phyloP scores from a whole-genome alignment of 2,797 vertebrate genomes.

The Molossus alvarezi region DNA sequence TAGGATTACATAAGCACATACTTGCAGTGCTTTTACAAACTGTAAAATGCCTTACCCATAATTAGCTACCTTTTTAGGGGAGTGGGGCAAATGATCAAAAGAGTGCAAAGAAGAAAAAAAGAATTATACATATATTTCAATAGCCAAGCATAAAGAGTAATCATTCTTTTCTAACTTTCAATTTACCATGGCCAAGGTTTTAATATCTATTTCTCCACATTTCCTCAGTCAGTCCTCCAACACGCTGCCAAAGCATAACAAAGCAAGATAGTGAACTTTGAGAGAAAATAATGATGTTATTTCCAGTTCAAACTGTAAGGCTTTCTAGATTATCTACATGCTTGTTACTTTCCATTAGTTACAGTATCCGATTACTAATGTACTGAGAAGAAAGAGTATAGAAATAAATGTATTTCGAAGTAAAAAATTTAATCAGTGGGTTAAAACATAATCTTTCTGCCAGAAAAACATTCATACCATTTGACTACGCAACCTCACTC shows the following conservation, averaged over 20 bases:
- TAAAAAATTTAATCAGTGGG: constrained; percentile 59
- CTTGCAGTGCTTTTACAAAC: not conserved
- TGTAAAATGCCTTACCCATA: not conserved
- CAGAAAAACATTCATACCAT: constrained; percentile 65
- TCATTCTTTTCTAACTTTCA: constrained; percentile 56
- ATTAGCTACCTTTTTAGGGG: constrained; percentile 24
- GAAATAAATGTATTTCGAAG: constrained; percentile 69
- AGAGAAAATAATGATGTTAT: constrained; percentile 34
- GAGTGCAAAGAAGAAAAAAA: constrained; percentile 36
- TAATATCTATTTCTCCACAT: constrained; percentile 40
- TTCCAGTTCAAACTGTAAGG: constrained; percentile 4
- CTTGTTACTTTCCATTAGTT: constrained; percentile 62
- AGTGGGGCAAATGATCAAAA: constrained; percentile 22
- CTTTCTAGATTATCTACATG: constrained; percentile 53
- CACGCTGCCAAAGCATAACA: constrained; percentile 36
- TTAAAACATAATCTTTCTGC: constrained; percentile 52
- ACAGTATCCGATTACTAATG: constrained; percentile 64
- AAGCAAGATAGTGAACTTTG: constrained; percentile 36
- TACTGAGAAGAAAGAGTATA: constrained; percentile 46
- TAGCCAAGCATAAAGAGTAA: constrained; percentile 20
- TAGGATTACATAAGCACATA: not conserved
- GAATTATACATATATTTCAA: constrained; percentile 18
- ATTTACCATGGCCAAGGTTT: constrained; percentile 49
- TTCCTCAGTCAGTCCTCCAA: not conserved
- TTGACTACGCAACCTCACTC: constrained; percentile 56